phyloP scores from a whole-genome alignment of 2,113 vertebrate species.

The Ceyx cyanopectus region DNA sequence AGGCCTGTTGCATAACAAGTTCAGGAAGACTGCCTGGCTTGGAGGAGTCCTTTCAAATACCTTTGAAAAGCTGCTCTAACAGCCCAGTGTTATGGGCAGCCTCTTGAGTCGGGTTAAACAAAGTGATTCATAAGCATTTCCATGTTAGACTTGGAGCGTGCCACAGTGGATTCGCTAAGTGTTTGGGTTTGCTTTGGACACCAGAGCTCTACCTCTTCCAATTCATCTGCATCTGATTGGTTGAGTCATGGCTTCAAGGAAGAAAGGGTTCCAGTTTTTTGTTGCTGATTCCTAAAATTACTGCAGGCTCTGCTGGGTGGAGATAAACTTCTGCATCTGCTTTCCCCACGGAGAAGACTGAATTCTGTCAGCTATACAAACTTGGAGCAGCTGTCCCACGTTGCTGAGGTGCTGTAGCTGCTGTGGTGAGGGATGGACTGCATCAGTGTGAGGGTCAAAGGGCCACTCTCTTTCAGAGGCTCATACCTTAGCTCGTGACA shows the following conservation, averaged over 20 bases:
- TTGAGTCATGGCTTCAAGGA: background rate
- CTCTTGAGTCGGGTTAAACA: background rate
- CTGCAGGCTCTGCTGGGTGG: background rate
- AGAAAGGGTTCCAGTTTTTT: background rate
- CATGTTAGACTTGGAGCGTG: accelerated
- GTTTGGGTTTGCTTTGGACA: background rate
- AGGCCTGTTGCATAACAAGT: background rate
- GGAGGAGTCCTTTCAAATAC: background rate
- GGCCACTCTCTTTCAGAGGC: background rate
- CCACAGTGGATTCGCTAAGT: accelerated
- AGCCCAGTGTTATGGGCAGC: background rate
- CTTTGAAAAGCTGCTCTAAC: background rate
- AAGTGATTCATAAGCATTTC: background rate
- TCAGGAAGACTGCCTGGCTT: background rate
- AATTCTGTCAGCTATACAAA: background rate
- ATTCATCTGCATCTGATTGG: background rate
- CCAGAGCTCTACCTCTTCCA: background rate
- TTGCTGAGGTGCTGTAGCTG: accelerated
- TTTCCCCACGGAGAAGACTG: background rate
- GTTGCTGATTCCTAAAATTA: background rate
- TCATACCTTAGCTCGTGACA: accelerated
- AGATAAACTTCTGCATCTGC: background rate
- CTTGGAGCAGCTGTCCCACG: background rate
- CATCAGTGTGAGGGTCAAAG: background rate
- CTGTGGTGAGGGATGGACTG: background rate